Base-by-base conservation (phyloP, 2,888 invertebrate genomes). In the Drosophila tripunctata region DNA sequence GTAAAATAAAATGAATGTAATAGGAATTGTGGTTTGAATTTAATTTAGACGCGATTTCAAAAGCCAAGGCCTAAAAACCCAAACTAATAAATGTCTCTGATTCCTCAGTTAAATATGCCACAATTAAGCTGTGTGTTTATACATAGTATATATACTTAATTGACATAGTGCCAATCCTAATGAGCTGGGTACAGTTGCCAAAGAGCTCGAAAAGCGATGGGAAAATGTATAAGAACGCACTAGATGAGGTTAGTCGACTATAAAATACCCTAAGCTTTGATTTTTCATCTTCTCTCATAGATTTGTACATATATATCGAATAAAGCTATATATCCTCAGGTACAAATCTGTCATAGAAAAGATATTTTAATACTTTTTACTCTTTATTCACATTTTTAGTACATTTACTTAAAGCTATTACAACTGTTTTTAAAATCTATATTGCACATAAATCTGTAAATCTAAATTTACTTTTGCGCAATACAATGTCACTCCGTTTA, bases 1-100 rank as follows among this genome's bases (percentile, higher is more conserved):
- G 58, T 52, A 35, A 69, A 69, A 68, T 80, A 36, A 27, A 27
- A 27, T 27, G 36, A 50, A 68, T 72, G 67, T 70, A 87, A 85
- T 85, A 86, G 70, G 64, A 74, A 60, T 8, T 87, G 83, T 36
- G 83, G 87, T 82, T 85, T 81, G 67, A 67, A 65, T 82, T 87
- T 67, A 82, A 78, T 82, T 87, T 81, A 47, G 52, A 15, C 38
- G 12, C 33, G 21, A 21, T 81, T 84, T 82, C 80, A 83, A 14
- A 83, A 86, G 71, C 60, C 75, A 48, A 50, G 55, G 51, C 21
- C 63, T 48, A 45, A 64, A 64, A 61, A 44, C 56, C 63, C 35
- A 50, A 63, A 56, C 67, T 66, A 71, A 78, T 63, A 78, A 66
- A 48, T 58, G 41, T 55, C 40, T 52, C 47, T 64, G 55, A 70